Evolutionary conservation across 2,888 invertebrate genomes (phyloP), one percentile per base, ranked within the genome.

Genomic region (Platycheirus albimanus): DNA sequence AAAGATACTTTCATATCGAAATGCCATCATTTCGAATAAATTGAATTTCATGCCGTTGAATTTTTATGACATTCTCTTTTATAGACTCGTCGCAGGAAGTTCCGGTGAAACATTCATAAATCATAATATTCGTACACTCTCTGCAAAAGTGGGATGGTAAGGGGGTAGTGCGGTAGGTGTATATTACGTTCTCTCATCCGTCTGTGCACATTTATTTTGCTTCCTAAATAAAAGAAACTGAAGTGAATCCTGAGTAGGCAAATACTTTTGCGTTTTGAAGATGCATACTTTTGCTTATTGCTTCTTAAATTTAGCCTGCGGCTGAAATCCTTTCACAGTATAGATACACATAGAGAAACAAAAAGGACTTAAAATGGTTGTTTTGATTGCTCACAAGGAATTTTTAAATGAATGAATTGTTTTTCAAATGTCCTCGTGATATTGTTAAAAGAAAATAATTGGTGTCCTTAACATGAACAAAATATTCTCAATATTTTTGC

Each of bases 21-120:
- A 24, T 30, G 24, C 24, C 20, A 36, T 64, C 33, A 49, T 51
- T 24, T 69, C 36, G 30, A 4, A 45, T 45, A 33, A 19, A 69
- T 76, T 61, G 45, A 69, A 52, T 76, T 76, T 63, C 20, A n/a
- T 72, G 58, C 11, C 33, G 41, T 17, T 36, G 51, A 51, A 43
- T 58, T 41, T 33, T 71, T 66, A 58, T 58, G 64, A 38, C 56
- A 72, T 51, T 28, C 45, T 61, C 17, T 43, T 30, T 61, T 0
- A 28, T 13, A n/a, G n/a, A 17, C 28, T 45, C 30, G 28, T 11
- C 19, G 61, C 45, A 61, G 61, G 45, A 61, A 30, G n/a, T 61
- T 45, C 43, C 61, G 43, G 61, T 43, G 17, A 45, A 30, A 45
- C 30, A 45, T 45, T 45, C n/a, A n/a, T n/a, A n/a, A n/a, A n/a